Percentiles rank a stretch among this genome's conserved stretches.
These are phyloP conservation scores for Pelochelys cantorii DNA, from an alignment of 2,797 vertebrate species.

Conservation along the genomic window DNA sequence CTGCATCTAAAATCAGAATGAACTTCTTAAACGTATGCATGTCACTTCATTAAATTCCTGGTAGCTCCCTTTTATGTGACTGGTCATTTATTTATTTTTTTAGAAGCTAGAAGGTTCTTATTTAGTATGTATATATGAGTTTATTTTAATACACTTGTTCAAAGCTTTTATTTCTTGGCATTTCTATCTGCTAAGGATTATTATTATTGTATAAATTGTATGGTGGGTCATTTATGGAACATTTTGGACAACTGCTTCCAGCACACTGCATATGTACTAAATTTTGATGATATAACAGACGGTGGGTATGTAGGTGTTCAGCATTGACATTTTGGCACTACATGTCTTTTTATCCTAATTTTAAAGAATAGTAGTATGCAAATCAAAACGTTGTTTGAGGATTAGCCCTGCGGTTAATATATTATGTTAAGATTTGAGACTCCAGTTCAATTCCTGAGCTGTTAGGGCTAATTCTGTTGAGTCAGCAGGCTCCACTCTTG, in stretches of 20 bases:
- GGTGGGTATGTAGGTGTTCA: not conserved
- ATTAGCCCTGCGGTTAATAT: accelerated
- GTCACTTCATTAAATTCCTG: not conserved
- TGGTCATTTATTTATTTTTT: not conserved
- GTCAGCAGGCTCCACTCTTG: not conserved
- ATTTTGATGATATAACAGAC: not conserved
- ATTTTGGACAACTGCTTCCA: not conserved
- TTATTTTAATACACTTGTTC: not conserved
- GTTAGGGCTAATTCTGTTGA: not conserved
- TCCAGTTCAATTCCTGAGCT: not conserved
- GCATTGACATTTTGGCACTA: not conserved
- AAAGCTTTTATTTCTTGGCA: not conserved
- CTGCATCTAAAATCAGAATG: not conserved
- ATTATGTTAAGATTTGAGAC: not conserved
- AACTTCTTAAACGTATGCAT: not conserved
- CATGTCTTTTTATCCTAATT: not conserved
- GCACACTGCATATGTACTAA: not conserved
- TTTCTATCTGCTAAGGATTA: not conserved
- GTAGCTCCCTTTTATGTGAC: not conserved
- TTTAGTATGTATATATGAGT: not conserved
- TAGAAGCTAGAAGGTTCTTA: not conserved
- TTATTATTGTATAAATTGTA: not conserved
- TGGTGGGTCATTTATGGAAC: not conserved
- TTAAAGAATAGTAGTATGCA: not conserved
- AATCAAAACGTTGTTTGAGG: not conserved